These are phyloP conservation scores for Petrocephalus schoutedeni DNA, from an alignment of 2,797 vertebrate genomes.

Conservation along the genomic window DNA sequence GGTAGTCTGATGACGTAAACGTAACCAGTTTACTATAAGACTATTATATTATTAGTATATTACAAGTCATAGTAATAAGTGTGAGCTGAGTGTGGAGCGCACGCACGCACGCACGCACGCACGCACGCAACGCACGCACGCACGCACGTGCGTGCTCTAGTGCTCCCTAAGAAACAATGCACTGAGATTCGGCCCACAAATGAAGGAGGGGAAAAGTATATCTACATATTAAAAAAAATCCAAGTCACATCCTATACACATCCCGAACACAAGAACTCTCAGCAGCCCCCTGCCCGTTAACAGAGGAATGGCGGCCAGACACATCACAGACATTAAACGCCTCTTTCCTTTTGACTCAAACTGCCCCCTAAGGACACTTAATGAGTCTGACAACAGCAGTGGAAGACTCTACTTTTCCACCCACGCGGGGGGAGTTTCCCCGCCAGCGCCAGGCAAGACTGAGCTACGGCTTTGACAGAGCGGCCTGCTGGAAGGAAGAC, in stretches of 20 bases:
- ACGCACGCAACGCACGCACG: too few species aligned
- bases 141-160: too few species aligned
- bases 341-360: background rate
- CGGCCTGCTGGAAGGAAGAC: background rate
- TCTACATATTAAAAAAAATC: background rate
- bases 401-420: background rate
- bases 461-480: background rate
- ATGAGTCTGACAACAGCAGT: background rate
- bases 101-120: too few species aligned
- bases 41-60: too few species aligned
- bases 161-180: background rate
- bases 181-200: background rate
- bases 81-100: too few species aligned
- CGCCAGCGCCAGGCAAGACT: background rate
- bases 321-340: background rate
- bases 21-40: too few species aligned
- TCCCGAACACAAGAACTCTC: background rate
- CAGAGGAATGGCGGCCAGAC: background rate
- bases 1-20: too few species aligned
- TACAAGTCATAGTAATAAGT: too few species aligned
- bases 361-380: background rate
- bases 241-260: background rate
- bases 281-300: background rate
- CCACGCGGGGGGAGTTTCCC: background rate
- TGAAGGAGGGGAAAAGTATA: background rate